These are phyloP conservation scores for Megalops atlanticus DNA, from an alignment of 2,113 vertebrate species.

Conservation along the genomic window DNA sequence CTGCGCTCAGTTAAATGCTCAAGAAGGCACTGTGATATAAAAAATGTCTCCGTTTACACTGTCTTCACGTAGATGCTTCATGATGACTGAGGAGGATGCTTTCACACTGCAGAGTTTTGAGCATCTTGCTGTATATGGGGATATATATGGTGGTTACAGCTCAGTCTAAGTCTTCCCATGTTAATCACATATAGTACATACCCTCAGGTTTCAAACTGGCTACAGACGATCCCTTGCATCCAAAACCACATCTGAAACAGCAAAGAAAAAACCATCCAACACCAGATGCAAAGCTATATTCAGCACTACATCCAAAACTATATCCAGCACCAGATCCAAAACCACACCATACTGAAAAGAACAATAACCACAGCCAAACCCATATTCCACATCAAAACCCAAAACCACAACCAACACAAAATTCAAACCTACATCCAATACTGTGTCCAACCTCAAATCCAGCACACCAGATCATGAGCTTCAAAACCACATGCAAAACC, in stretches of 20 bases:
- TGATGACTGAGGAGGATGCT: background rate
- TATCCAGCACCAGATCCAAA: background rate
- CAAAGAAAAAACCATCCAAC: background rate
- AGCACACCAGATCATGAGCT: too few species aligned
- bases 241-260: background rate
- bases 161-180: background rate
- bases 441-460: too few species aligned
- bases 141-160: background rate
- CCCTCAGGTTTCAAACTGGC: too few species aligned
- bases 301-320: background rate
- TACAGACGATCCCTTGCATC: background rate
- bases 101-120: background rate
- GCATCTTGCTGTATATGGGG: background rate
- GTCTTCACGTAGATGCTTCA: background rate
- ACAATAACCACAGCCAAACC: too few species aligned
- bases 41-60: slow-evolving; percentile 18
- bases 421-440: too few species aligned
- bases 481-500: background rate
- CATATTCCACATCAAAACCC: too few species aligned
- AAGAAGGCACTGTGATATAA: slow-evolving; percentile 1
- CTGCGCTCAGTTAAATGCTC: background rate
- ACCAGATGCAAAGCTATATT: background rate
- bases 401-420: too few species aligned
- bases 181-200: too few species aligned
- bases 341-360: background rate